These are phyloP conservation scores for Luidia sarsii DNA, from an alignment of 53 echinoderm and acorn worm species.

Conservation along the genomic window DNA sequence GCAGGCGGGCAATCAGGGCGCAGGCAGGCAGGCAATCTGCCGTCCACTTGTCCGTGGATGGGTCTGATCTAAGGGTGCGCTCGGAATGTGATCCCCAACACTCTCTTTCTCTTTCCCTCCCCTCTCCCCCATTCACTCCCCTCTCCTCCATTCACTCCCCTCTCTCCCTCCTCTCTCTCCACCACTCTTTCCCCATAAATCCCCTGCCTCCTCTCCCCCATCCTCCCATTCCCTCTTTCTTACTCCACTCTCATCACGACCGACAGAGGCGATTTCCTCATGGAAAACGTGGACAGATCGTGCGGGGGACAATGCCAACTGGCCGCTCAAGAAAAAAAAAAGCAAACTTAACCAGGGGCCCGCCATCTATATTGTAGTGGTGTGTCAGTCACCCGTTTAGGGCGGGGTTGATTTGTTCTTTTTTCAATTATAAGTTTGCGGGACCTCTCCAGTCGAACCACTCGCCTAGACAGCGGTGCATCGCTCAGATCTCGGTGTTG, in stretches of 20 bases:
- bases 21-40: no score
- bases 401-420: slow-evolving; percentile 6
- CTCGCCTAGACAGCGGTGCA: neutral
- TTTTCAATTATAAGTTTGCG: slow-evolving; percentile 45
- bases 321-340: neutral
- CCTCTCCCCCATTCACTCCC: no score
- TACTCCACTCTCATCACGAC: slow-evolving; percentile 1
- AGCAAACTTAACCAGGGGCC: slow-evolving; percentile 50
- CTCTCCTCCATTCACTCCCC: no score
- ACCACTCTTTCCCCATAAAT: neutral
- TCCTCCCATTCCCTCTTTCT: neutral
- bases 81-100: no score
- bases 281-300: slow-evolving; percentile 40
- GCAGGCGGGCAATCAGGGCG: no score
- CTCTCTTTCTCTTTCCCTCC: no score
- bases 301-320: slow-evolving; percentile 38
- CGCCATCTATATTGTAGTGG: neutral
- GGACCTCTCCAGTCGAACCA: slow-evolving; percentile 26
- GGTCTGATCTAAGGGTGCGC: no score
- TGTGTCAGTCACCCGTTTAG: slow-evolving; percentile 5
- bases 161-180: neutral
- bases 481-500: slow-evolving; percentile 18
- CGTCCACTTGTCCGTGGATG: no score
- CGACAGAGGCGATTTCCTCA: slow-evolving; percentile 12
- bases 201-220: neutral